Evolutionary conservation across 2,888 invertebrate species (phyloP).

Genomic region (Orchesellides sinensis): DNA sequence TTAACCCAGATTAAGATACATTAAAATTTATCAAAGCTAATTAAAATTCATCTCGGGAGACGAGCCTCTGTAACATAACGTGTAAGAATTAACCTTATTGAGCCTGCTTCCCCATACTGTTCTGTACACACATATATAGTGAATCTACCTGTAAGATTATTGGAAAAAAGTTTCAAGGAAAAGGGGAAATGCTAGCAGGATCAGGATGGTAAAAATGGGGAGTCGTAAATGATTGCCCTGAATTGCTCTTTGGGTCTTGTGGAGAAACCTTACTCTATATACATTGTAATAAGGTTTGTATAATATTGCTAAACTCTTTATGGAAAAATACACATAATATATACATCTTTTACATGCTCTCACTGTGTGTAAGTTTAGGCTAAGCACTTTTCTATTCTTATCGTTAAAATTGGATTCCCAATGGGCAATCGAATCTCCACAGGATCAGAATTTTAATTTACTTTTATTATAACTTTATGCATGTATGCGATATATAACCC

Average conservation of each 20-base stretch:
- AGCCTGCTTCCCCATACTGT: no score
- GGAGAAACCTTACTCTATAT: background rate
- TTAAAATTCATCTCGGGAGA: constrained; percentile 51
- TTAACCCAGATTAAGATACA: constrained; percentile 20
- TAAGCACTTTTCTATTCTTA: constrained; percentile 14
- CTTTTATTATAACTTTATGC: constrained; percentile 10
- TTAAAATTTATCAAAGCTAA: constrained; percentile 31
- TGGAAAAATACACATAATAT: background rate
- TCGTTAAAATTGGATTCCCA: constrained; percentile 9
- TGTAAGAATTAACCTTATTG: no score
- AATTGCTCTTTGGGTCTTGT: background rate
- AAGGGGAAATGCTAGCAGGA: background rate
- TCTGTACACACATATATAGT: background rate
- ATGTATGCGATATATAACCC: background rate
- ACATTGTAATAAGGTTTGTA: background rate
- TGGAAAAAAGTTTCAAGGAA: background rate
- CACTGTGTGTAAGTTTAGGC: background rate
- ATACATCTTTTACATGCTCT: background rate
- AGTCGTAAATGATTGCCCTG: constrained; percentile 21
- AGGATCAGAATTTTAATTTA: constrained; percentile 58
- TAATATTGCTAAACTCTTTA: no score
- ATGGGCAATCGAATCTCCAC: constrained; percentile 43
- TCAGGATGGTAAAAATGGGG: background rate
- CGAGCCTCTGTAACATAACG: no score
- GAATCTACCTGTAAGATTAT: no score